Evolutionary conservation across 2,113 vertebrate genomes (phyloP).

Genomic region (Eudyptes chrysolophus): DNA sequence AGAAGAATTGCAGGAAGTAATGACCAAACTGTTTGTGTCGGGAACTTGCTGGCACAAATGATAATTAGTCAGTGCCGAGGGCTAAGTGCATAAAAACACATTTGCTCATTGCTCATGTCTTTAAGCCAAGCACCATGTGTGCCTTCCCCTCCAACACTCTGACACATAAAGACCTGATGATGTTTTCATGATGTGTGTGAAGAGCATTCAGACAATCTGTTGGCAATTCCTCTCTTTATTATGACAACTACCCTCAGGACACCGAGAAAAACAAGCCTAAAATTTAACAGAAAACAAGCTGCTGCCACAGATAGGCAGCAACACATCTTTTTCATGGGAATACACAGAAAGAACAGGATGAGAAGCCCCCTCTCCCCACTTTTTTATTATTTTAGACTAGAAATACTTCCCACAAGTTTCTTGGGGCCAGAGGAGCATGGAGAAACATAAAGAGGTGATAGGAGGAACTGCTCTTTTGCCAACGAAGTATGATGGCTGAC

Average conservation of each 20-base stretch:
- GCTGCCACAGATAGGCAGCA: neutral
- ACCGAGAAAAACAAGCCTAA: neutral
- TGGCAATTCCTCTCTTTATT: constrained; percentile 26
- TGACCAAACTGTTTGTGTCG: neutral
- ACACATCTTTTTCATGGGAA: neutral
- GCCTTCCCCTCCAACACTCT: neutral
- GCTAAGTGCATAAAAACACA: constrained; percentile 21
- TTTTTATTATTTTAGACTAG: neutral
- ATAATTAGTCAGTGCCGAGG: neutral
- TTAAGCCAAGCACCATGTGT: constrained; percentile 34
- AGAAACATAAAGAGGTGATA: neutral
- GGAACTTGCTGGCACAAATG: constrained; percentile 7
- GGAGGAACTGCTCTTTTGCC: neutral
- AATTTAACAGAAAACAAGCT: constrained; percentile 15
- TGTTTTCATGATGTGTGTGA: constrained; percentile 50
- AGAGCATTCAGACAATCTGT: constrained; percentile 36
- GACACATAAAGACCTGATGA: constrained; percentile 50
- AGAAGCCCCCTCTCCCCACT: neutral
- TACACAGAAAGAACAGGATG: neutral
- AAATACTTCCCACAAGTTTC: neutral
- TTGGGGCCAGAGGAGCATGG: neutral
- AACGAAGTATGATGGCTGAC: neutral
- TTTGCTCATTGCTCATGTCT: constrained; percentile 28
- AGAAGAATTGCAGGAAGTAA: constrained; percentile 39
- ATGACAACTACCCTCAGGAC: constrained; percentile 7